Base-by-base conservation (phyloP, 2,113 vertebrate genomes). In the Spheniscus mendiculus region DNA sequence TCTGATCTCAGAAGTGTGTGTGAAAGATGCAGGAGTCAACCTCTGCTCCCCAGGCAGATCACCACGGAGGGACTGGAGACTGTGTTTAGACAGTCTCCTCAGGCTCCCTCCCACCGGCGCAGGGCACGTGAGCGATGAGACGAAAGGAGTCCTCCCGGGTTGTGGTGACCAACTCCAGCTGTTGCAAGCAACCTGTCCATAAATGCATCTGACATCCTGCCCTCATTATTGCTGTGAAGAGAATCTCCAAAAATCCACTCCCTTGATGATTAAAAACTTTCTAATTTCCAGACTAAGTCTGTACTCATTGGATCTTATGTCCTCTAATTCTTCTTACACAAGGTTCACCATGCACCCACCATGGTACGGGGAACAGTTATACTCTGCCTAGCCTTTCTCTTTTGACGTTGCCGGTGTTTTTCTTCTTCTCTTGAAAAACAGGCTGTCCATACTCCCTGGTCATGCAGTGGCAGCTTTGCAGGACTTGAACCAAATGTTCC, bases 261-360 rank as follows among this genome's bases (percentile, higher is more conserved):
- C 20, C 50, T 12, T 36, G 34, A 10, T 27, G 18, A 12, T 19
- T 72, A 77, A 67, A 52, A 72, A 6, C 67, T 55, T 83, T 17
- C 22, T 53, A 1, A 38, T 56, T 63, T 58, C 49, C 65, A 89
- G 40, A 21, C 58, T 34, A 19, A n/a, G 14, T 34, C 65, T 49
- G 16, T 53, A 30, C 42, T 70, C 1, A 0, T 10, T 59, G 62
- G n/a, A 30, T 59, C n/a, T 47, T 32, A 9, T 1, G 5, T 45
- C 52, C 42, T 81, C 56, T 45, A 52, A 36, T 52, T 81, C 56
- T 70, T 71, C 56, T 42, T 34, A 34, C 22, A 6, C 22, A 20
- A 26, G 32, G 50, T n/a, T 79, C 61, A 59, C 49, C 11, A 3
- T 11, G 40, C 52, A 23, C 17, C 40, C 58, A 7, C 11, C 6